Evolutionary conservation across 2,113 vertebrate species (phyloP).

Genomic region (Ctenomys sociabilis): DNA sequence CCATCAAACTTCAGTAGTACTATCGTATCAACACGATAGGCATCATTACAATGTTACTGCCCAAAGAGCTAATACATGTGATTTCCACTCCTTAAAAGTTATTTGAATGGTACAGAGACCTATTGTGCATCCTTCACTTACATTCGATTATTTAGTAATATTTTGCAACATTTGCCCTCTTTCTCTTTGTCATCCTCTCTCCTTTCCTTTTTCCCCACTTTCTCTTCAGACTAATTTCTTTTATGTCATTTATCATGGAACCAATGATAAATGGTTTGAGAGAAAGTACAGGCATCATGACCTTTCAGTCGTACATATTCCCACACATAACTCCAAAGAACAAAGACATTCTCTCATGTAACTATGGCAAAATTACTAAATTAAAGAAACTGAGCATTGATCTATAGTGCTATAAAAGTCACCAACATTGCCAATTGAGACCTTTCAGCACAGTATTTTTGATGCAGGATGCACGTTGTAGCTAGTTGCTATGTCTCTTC

Average conservation of each 20-base stretch:
- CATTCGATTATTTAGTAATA: background rate
- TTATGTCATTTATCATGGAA: background rate
- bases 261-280: background rate
- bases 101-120: background rate
- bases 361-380: background rate
- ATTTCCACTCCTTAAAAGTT: background rate
- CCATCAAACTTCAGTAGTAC: background rate
- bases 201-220: background rate
- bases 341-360: background rate
- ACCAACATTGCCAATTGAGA: background rate
- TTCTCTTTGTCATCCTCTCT: background rate
- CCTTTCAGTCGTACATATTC: background rate
- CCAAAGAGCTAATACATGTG: background rate
- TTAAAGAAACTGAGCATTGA: background rate
- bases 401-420: background rate
- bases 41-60: background rate
- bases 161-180: background rate
- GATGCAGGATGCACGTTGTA: background rate
- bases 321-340: background rate
- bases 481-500: no score
- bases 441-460: background rate
- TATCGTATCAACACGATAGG: background rate
- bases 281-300: background rate
- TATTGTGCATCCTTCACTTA: background rate
- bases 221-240: background rate